Percentiles rank a stretch among this genome's conserved stretches.
phyloP scores from a whole-genome alignment of 2,888 invertebrate genomes.

The Cephus spinipes region DNA sequence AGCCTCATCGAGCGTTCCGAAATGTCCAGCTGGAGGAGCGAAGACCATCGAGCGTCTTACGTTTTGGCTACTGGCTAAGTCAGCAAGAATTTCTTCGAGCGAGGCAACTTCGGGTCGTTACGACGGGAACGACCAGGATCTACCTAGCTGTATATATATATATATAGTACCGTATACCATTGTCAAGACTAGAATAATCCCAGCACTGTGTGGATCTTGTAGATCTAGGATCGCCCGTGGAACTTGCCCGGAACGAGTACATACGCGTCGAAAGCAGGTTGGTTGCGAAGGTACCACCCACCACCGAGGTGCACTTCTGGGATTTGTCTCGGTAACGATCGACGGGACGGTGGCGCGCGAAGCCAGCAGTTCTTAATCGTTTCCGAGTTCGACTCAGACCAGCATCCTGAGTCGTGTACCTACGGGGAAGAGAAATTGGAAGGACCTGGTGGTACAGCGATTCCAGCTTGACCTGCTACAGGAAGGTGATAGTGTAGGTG shows the following conservation, averaged over 20 bases:
- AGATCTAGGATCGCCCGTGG: neutral
- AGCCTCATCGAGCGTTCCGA: neutral
- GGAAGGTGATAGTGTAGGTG: neutral
- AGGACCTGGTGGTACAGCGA: neutral
- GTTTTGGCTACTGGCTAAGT: conserved; percentile 7
- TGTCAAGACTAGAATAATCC: neutral
- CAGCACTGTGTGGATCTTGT: neutral
- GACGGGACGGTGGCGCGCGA: conserved; percentile 38
- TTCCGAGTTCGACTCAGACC: neutral
- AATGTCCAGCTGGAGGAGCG: neutral
- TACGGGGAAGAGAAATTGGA: neutral
- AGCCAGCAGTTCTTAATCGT: conserved; percentile 47
- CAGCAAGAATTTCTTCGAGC: conserved; percentile 15
- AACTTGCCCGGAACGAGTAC: neutral
- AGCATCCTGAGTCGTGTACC: neutral
- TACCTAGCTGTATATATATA: neutral
- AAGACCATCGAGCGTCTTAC: conserved; percentile 9
- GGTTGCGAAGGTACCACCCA: conserved; percentile 26
- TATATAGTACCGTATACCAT: neutral
- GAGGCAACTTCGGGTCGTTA: conserved; percentile 7
- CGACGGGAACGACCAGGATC: neutral
- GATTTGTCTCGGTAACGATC: conserved; percentile 47
- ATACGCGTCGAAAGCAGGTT: neutral
- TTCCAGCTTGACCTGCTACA: neutral
- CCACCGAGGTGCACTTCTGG: conserved; percentile 52